Percentiles rank a stretch among this genome's conserved stretches.
Evolutionary conservation across 2,797 vertebrate genomes (phyloP).

Genomic region (Thalassophryne amazonica): DNA sequence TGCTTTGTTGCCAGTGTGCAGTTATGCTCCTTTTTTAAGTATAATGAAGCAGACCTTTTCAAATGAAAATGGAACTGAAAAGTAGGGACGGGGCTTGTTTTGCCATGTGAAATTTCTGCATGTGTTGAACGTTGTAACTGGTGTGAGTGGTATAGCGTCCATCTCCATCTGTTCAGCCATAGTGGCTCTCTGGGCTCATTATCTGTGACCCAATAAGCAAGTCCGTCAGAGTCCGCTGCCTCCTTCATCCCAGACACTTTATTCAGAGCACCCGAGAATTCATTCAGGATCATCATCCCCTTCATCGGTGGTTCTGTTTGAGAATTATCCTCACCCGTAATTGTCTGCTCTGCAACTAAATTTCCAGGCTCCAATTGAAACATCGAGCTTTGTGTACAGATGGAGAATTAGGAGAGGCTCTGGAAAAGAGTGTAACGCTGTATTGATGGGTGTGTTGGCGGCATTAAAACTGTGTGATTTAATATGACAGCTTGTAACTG

Average conservation of each 20-base stretch:
- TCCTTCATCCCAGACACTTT: slow-evolving; percentile 1
- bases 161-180: slow-evolving; percentile 11
- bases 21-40: too few species aligned
- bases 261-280: slow-evolving; percentile 11
- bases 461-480: slow-evolving; percentile 2
- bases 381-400: slow-evolving; percentile 33
- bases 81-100: too few species aligned
- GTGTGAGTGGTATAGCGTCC: too few species aligned
- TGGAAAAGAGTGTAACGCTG: background rate
- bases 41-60: too few species aligned
- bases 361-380: slow-evolving; percentile 38
- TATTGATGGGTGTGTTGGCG: slow-evolving; percentile 11
- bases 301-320: slow-evolving; percentile 12
- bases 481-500: slow-evolving; percentile 13
- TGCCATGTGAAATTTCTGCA: too few species aligned
- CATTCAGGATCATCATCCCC: slow-evolving; percentile 18
- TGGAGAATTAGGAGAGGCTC: slow-evolving; percentile 5
- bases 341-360: slow-evolving; percentile 21
- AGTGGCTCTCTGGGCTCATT: slow-evolving; percentile 28
- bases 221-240: slow-evolving; percentile 33
- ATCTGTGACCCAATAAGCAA: slow-evolving; percentile 27
- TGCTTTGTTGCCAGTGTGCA: too few species aligned
- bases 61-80: too few species aligned
- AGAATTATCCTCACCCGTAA: slow-evolving; percentile 19
- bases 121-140: too few species aligned